These are phyloP conservation scores for Solea solea DNA, from an alignment of 2,113 vertebrate genomes.

Conservation along the genomic window DNA sequence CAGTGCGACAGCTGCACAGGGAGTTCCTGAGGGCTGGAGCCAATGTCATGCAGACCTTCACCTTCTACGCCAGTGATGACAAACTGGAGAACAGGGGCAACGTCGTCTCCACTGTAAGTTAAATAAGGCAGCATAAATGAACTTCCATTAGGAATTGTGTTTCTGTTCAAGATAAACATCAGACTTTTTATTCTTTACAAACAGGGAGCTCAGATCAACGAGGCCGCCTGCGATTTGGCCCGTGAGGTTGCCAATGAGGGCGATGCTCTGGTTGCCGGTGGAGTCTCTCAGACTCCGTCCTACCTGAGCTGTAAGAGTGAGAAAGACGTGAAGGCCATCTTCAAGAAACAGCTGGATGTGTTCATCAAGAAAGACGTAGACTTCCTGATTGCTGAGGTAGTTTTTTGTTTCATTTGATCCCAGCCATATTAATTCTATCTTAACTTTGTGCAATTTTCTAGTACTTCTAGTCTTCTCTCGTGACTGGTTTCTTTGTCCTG, in stretches of 20 bases:
- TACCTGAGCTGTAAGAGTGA: conserved; percentile 97
- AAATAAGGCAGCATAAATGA: background rate
- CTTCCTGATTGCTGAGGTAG: conserved; percentile 97
- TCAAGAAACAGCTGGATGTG: conserved; percentile 91
- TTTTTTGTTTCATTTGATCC: background rate
- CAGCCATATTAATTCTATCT: background rate
- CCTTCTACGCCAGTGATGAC: conserved; percentile 98
- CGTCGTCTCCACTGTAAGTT: conserved; percentile 89
- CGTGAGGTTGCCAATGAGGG: conserved; percentile 92
- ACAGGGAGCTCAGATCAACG: conserved; percentile 92
- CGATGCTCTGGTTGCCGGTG: conserved; percentile 94
- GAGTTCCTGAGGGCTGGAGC: conserved; percentile 95
- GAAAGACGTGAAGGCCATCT: conserved; percentile 89
- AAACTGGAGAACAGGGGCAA: conserved; percentile 98
- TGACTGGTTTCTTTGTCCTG: conserved; percentile 35
- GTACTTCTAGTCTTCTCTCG: background rate
- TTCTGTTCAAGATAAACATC: too few relatives aligned
- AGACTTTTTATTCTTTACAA: too few relatives aligned
- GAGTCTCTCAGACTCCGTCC: conserved; percentile 95
- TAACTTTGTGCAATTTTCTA: too few relatives aligned
- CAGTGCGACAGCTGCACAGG: conserved; percentile 95
- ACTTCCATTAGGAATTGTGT: too few relatives aligned
- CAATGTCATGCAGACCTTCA: conserved; percentile 97
- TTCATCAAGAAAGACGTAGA: conserved; percentile 94
- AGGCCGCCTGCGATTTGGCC: conserved; percentile 96